Evolutionary conservation across 2,797 vertebrate species (phyloP), one percentile per base, ranked within the genome.

Genomic region (Philypnodon macrostomus): DNA sequence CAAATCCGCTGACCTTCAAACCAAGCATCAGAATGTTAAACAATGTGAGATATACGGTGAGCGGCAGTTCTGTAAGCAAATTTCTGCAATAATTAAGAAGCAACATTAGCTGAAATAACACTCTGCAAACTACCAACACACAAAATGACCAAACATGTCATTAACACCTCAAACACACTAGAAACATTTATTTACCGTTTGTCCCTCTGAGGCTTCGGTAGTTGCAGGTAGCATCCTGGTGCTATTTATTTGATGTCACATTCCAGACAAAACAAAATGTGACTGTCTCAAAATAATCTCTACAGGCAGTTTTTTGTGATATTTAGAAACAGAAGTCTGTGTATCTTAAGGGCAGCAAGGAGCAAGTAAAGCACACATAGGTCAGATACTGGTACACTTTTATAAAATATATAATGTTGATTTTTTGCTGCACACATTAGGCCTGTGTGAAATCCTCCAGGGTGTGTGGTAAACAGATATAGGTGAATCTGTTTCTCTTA

Each of bases 211-310:
- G 10, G 2, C 6, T 8, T 2, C 10, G 1, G 27, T 29, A 29
- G 27, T 27, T 5, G 9, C 27, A 12, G 7, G 10, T 9, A 29
- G 10, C 10, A 4, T 29, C 1, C 1, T 3, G 10, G 27, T 29
- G 17, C 10, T 15, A 2, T 35, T 21, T 49, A 32, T 53, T 38
- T 54, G 38, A 73, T 56, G 61, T 63, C 41, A 58, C 46, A 46
- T 58, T 74, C 71, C 67, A 63, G 60, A 76, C 63, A n/a, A 73
- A 66, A 67, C 71, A 57, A 75, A 68, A 73, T 40, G 35, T 23
- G 51, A 21, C 33, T 52, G 47, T 21, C 31, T 49, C 40, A 3
- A 14, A 9, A 23, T 16, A 9, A 29, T n/a, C n/a, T 42, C 19
- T 58, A 16, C 44, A 48, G 47, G 17, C 65, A 39, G 27, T 30